Conservation (phyloP, 2,113 vertebrate genomes). For the Carollia perspicillata region DNA sequence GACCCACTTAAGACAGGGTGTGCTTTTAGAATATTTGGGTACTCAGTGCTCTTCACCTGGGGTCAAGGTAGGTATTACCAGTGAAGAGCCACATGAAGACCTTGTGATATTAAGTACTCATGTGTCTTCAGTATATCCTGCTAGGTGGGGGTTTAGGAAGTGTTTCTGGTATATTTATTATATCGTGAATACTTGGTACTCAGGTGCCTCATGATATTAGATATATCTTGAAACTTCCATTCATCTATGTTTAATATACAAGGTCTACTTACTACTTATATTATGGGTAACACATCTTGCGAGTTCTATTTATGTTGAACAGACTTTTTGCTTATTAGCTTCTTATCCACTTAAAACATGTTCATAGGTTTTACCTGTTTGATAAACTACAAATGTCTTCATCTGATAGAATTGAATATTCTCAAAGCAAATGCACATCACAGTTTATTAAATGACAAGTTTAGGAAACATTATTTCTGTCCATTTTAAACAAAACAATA, state of each 20-base stretch:
- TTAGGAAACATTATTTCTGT: not conserved
- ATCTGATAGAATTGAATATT: not conserved
- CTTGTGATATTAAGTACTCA: not conserved
- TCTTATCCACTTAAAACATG: not conserved
- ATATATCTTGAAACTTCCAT: not conserved
- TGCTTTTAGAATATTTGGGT: not conserved
- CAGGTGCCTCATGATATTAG: not conserved
- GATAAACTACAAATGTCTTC: not conserved
- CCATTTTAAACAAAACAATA: not conserved
- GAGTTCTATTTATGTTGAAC: not conserved
- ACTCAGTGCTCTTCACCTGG: not conserved
- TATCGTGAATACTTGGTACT: not conserved
- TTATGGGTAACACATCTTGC: not conserved
- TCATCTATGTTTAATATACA: not conserved
- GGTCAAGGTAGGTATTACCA: not conserved
- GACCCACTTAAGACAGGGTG: not conserved
- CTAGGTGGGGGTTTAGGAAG: not conserved
- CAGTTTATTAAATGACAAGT: not conserved
- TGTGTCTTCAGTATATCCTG: not conserved
- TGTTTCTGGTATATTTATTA: not conserved
- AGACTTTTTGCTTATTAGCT: not conserved
- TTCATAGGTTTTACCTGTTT: not conserved
- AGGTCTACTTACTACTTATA: not conserved
- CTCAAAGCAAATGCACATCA: not conserved
- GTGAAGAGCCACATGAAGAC: no score